Conservation (phyloP, 2,797 vertebrate species). For the Protonibea diacanthus region DNA sequence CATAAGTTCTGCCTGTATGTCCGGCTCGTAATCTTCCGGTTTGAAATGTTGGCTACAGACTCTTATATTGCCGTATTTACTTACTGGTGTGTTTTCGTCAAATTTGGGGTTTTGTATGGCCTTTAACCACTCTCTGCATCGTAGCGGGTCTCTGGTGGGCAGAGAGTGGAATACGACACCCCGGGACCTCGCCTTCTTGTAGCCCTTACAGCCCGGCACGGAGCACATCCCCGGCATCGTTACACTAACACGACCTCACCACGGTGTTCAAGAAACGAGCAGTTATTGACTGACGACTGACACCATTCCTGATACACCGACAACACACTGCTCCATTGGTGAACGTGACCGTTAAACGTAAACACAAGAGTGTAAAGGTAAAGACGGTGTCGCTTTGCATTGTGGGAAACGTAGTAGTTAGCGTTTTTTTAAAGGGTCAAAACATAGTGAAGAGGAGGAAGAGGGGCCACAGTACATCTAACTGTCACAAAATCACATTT, state of each 20-base stretch:
- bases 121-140: slow-evolving; percentile 31
- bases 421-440: background rate
- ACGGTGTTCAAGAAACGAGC: background rate
- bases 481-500: background rate
- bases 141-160: slow-evolving; percentile 12
- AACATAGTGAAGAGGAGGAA: background rate
- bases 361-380: background rate
- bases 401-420: slow-evolving; percentile 2
- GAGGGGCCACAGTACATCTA: too few species aligned
- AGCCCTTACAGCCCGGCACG: slow-evolving; percentile 40
- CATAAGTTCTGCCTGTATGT: slow-evolving; percentile 31
- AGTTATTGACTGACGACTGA: fast-evolving
- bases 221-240: slow-evolving; percentile 38
- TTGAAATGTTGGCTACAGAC: slow-evolving; percentile 37
- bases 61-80: slow-evolving; percentile 16
- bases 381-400: background rate
- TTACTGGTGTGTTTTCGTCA: slow-evolving; percentile 16
- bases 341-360: slow-evolving; percentile 1
- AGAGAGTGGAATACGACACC: slow-evolving; percentile 34
- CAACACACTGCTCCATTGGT: background rate
- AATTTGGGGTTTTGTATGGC: slow-evolving; percentile 33
- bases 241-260: fast-evolving
- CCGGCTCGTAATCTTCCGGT: slow-evolving; percentile 26
- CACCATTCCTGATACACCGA: background rate
- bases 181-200: slow-evolving; percentile 18